Percentiles rank a stretch among this genome's conserved stretches.
Conservation (phyloP, 2,113 vertebrate species). For the Atrichornis clamosus region DNA sequence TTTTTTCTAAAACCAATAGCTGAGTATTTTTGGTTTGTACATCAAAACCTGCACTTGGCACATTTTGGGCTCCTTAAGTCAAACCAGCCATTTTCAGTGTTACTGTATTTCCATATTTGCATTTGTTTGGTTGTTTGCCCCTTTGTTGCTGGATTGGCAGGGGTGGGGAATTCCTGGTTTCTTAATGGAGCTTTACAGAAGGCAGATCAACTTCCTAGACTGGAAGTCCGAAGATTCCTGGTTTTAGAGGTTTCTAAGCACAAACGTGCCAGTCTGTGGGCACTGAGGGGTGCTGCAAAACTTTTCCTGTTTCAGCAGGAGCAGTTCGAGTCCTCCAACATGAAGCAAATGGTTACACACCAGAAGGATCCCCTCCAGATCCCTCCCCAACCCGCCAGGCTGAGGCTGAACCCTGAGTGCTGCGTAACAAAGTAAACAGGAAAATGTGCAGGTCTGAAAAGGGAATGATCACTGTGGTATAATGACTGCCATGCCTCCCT, state of each 20-base stretch:
- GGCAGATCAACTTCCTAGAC: not conserved
- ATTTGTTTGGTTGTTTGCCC: not conserved
- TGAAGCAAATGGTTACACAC: not conserved
- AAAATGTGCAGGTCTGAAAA: not conserved
- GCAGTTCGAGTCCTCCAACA: not conserved
- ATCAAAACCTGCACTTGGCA: not conserved
- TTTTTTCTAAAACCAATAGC: not conserved
- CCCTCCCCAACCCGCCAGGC: not conserved
- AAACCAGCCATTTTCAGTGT: not conserved
- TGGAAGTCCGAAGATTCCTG: not conserved
- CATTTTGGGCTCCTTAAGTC: not conserved
- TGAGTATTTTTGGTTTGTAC: not conserved
- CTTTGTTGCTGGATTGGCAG: not conserved
- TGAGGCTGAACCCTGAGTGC: not conserved
- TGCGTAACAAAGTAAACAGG: not conserved
- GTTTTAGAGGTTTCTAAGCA: not conserved
- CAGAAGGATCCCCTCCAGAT: not conserved
- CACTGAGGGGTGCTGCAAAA: not conserved
- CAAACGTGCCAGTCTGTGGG: not conserved
- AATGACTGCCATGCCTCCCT: not conserved
- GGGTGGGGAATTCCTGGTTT: not conserved
- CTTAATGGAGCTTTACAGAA: not conserved
- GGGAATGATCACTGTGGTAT: not conserved
- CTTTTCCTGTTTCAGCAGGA: not conserved
- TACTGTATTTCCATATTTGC: not conserved